Evolutionary conservation across 1,140 invertebrate genomes (phyloP), one percentile per base, ranked within the genome.

Genomic region (Trichonephila clavata): DNA sequence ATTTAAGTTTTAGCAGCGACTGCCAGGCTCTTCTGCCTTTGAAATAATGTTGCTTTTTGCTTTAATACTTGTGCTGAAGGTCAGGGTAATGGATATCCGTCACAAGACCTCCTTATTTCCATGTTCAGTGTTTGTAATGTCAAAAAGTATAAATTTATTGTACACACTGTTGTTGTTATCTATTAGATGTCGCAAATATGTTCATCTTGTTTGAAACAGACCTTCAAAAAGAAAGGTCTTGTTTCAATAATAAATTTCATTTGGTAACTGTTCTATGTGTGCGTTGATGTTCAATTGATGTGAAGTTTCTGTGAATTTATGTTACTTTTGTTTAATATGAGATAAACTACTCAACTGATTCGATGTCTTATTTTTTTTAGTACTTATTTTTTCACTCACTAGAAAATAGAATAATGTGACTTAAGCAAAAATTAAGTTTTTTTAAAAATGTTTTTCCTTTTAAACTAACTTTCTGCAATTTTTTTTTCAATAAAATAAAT

Each of bases 61-160:
- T 71, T 27, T 86, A 43, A 92, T 57, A 86, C 43, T 83, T 60
- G 80, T 63, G 50, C 83, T 92, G 50, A 61, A 61, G 50, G 39
- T 86, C 39, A 39, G 83, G 57, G 57, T 81, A 39, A n/a, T 86
- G 91, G 39, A 50, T 92, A 65, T 65, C 71, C 21, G 57, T 81
- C 59, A 61, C 81, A 63, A 43, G 83, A 63, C 63, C 50, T 83
- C 24, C 71, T 59, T 86, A 81, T 92, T 92, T 92, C 87, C 86
- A 81, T 92, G 83, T 92, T 92, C 32, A 57, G 43, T 86, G 91
- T 92, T 92, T 92, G 83, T 86, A 24, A 27, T 57, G 91, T 92
- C 57, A 32, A 43, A 86, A 86, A 77, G 60, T 27, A 65, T 81
- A 86, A 86, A 86, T 65, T 50, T 86, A 92, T 86, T 71, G 83